Evolutionary conservation across 2,888 invertebrate genomes (phyloP).

Genomic region (Cheilosia pagana): DNA sequence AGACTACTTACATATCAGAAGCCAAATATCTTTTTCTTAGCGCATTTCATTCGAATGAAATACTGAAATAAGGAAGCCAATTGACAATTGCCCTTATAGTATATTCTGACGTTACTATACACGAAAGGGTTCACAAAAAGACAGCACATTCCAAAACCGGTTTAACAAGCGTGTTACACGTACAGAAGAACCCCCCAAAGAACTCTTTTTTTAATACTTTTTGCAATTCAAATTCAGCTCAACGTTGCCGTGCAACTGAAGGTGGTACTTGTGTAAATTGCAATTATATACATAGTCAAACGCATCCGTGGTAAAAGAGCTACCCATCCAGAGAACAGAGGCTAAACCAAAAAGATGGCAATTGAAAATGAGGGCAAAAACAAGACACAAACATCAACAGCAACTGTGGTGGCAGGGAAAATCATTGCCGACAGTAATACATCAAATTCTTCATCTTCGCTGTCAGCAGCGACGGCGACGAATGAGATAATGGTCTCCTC

Average conservation of each 20-base stretch:
- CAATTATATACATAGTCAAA: constrained; percentile 14
- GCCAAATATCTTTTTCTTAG: constrained; percentile 46
- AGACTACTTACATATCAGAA: constrained; percentile 33
- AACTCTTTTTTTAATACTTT: constrained; percentile 3
- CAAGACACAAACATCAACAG: constrained; percentile 34
- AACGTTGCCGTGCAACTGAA: constrained; percentile 4
- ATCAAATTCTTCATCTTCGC: constrained; percentile 52
- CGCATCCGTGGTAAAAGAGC: neutral
- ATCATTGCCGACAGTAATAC: constrained; percentile 47
- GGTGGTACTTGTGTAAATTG: neutral
- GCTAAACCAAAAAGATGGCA: constrained; percentile 60
- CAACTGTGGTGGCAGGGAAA: constrained; percentile 43
- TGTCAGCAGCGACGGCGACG: constrained; percentile 43
- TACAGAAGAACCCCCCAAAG: constrained; percentile 24
- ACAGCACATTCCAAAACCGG: constrained; percentile 3
- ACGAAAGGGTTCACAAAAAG: constrained; percentile 2
- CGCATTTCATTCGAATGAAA: constrained; percentile 56
- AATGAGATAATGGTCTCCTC: constrained; percentile 41
- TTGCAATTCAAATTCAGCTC: constrained; percentile 35
- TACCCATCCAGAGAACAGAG: constrained; percentile 28
- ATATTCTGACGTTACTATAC: constrained; percentile 13
- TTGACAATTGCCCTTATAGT: constrained; percentile 3
- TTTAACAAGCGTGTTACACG: neutral
- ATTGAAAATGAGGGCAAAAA: constrained; percentile 69
- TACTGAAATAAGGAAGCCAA: constrained; percentile 38